Conservation (phyloP, 2,797 vertebrate genomes). For the Pseudocheirus occidentalis region DNA sequence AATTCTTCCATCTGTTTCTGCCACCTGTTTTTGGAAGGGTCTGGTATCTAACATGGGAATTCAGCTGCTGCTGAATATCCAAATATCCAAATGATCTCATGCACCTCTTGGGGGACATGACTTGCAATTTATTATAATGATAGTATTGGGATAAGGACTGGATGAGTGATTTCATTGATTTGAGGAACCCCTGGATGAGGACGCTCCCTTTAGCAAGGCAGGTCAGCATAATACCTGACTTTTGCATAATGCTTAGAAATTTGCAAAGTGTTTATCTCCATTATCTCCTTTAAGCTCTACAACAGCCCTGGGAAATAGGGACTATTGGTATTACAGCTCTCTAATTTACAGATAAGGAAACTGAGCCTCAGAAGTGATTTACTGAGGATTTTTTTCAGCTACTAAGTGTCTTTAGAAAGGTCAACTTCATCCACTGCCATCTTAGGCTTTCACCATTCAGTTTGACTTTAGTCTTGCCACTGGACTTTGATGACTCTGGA, state of each 20-base stretch:
- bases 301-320: not conserved
- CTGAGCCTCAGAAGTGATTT: not conserved
- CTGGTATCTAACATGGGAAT: not conserved
- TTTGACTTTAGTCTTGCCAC: not conserved
- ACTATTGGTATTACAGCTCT: not conserved
- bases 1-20: not conserved
- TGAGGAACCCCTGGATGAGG: not conserved
- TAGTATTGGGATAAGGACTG: not conserved
- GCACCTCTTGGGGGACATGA: not conserved
- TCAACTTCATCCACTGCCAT: not conserved
- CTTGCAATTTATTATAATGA: not conserved
- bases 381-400: not conserved
- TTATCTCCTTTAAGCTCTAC: not conserved
- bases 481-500: not conserved
- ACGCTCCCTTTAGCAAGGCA: not conserved
- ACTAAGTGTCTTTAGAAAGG: not conserved
- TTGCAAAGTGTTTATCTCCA: not conserved
- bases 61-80: not conserved
- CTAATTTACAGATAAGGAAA: too few species aligned
- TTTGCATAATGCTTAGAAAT: not conserved
- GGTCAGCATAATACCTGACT: not conserved
- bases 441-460: not conserved
- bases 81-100: not conserved
- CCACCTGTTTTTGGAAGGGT: conserved; percentile 35
- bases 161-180: not conserved